Base-by-base conservation (phyloP, 2,797 vertebrate genomes). In the Falco peregrinus region DNA sequence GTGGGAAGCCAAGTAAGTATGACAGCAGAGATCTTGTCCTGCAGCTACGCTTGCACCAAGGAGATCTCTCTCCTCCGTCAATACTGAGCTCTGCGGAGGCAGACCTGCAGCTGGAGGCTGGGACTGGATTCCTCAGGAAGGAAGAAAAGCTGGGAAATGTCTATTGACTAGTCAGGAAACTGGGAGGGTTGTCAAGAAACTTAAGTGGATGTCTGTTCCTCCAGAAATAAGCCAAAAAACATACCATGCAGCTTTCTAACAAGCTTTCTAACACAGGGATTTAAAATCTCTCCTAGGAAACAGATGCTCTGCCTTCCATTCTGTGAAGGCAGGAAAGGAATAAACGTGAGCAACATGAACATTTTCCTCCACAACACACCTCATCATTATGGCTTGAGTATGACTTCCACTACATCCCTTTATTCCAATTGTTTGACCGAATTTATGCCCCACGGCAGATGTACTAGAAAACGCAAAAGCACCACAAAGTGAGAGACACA, bases 401-500 rank as follows among this genome's bases (percentile, higher is more conserved):
- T 93, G 91, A 96, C 96, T 97, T 97, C 91, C 95, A 71, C 96
- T 80, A 89, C 91, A 97, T 97, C 96, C 96, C 96, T 98, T 98
- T 95, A 93, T 95, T 98, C 95, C 96, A 97, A 97, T 73, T 81
- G 71, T 91, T 92, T 37, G 47, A 97, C 95, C 92, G n/a, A 98
- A 97, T 96, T 87, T 83, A 96, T n/a, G 95, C 97, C 91, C 94
- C 97, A 67, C 90, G 76, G 97, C 97, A 87, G 94, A 94, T 94
- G 96, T 89, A 97, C 96, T 97, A 89, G 93, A 87, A 97, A 98
- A 98, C 7, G 96, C 90, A 57, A 97, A 98, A 98, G 98, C 97
- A 98, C 97, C 98, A 98, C 97, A 83, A 97, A 98, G 97, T 97
- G 96, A 95, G 76, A 97, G 97, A 98, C 97, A 98, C 94, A 97